Evolutionary conservation across 2,113 vertebrate species (phyloP).

Genomic region (Sceloporus undulatus): DNA sequence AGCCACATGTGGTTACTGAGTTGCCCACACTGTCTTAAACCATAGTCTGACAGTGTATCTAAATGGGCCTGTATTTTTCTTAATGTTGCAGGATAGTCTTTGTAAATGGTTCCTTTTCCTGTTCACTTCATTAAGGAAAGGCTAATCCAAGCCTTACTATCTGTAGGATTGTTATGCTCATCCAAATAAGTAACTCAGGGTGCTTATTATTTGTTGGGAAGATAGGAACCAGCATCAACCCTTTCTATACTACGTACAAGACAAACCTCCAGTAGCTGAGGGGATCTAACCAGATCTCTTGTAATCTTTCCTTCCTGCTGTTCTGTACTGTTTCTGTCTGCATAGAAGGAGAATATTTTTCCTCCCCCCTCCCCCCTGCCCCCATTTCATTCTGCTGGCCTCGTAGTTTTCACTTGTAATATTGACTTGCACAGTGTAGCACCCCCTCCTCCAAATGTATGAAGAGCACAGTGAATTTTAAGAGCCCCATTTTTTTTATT

Average conservation of each 20-base stretch:
- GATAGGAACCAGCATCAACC: background rate
- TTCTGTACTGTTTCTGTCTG: background rate
- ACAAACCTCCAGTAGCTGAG: background rate
- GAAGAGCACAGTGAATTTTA: slow-evolving; percentile 68
- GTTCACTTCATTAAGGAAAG: background rate
- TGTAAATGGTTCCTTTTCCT: background rate
- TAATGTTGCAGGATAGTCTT: background rate
- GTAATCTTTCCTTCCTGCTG: background rate
- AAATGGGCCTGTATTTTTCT: too few species aligned
- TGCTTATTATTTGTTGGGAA: background rate
- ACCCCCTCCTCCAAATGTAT: slow-evolving; percentile 28
- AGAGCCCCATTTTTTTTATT: slow-evolving; percentile 66
- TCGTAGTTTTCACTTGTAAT: slow-evolving; percentile 68
- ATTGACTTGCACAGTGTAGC: slow-evolving; percentile 57
- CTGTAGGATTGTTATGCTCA: background rate
- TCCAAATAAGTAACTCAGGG: background rate
- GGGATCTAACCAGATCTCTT: background rate
- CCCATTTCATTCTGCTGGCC: slow-evolving; percentile 58
- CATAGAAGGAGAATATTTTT: slow-evolving; percentile 54
- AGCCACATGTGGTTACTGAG: too few species aligned
- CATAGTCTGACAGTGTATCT: too few species aligned
- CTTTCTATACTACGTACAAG: background rate
- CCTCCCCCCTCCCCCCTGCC: background rate
- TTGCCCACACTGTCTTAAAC: too few species aligned
- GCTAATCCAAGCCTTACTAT: background rate